A percentile compares a stretch with the other conserved stretches of the same genome.
phyloP scores from a whole-genome alignment of 2,797 vertebrate genomes.

The Myotis daubentonii region DNA sequence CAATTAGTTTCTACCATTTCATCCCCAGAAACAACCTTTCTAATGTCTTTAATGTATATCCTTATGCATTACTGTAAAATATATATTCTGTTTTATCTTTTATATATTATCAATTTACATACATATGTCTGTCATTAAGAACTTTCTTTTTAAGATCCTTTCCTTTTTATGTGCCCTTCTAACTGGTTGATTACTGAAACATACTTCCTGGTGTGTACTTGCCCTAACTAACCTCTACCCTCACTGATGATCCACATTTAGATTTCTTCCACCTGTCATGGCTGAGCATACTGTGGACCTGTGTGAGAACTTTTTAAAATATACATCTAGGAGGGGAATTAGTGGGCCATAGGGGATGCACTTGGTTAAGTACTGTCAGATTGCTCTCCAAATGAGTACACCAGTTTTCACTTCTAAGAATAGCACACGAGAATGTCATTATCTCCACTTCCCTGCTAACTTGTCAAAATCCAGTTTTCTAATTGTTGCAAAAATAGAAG shows the following conservation, averaged over 20 bases:
- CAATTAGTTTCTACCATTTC: background rate
- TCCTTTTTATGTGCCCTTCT: background rate
- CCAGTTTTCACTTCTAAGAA: background rate
- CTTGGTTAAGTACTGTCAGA: background rate
- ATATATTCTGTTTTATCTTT: background rate
- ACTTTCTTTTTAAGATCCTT: background rate
- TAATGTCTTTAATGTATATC: background rate
- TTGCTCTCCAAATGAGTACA: background rate
- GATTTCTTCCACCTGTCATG: background rate
- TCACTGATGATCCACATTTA: background rate
- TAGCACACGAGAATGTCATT: background rate
- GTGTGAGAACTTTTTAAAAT: background rate
- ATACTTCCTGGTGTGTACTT: background rate
- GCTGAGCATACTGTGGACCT: background rate
- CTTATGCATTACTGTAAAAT: background rate
- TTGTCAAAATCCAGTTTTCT: constrained; percentile 8
- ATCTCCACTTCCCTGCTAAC: background rate
- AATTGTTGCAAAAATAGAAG: background rate
- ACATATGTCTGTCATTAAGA: background rate
- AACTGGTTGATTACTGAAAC: background rate
- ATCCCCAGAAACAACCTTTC: background rate
- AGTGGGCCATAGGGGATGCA: background rate
- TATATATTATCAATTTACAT: background rate
- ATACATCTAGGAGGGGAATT: background rate
- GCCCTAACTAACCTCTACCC: background rate